Evolutionary conservation across 2,113 vertebrate genomes (phyloP), one percentile per base, ranked within the genome.

Genomic region (Colaptes auratus): DNA sequence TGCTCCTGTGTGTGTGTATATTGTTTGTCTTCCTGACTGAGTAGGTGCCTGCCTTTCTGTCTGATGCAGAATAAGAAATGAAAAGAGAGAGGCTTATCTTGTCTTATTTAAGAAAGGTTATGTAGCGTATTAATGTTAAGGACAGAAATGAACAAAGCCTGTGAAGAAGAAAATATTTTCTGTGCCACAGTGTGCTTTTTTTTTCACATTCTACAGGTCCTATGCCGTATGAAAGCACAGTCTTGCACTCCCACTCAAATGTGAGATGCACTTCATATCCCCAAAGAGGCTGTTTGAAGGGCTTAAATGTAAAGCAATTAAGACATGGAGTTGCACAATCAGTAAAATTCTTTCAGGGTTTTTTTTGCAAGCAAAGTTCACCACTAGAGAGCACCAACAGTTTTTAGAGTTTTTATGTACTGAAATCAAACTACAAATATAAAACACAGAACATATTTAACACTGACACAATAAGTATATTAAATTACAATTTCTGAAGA

Each of bases 371-470:
- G 44, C 24, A 76, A 83, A 50, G 5, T 73, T 94, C 75, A 92
- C 96, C 97, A 88, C 91, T 94, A 97, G 97, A 86, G 96, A 88
- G 96, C 96, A 93, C 86, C 81, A 96, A 25, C 10, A 52, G 77
- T 2, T 92, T 94, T 66, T 27, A 42, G 19, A 63, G 67, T 4
- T 73, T 90, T 81, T 48, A 9, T 27, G 5, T 27, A 10, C 23
- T 35, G 39, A 80, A 72, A 28, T 60, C 33, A 84, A 82, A 59
- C 42, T 11, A 42, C 5, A n/a, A 63, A 10, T 46, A 17, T 8
- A 78, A 88, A 60, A 27, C 30, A 72, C 5, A 64, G 56, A 63
- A 60, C 35, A 4, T 11, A 53, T 65, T 82, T 79, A 55, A 71
- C 39, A 66, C 8, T 28, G 58, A 64, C 36, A 88, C 9, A 71